These are phyloP conservation scores for Diceros bicornis DNA, from an alignment of 2,797 vertebrate species.

Conservation along the genomic window DNA sequence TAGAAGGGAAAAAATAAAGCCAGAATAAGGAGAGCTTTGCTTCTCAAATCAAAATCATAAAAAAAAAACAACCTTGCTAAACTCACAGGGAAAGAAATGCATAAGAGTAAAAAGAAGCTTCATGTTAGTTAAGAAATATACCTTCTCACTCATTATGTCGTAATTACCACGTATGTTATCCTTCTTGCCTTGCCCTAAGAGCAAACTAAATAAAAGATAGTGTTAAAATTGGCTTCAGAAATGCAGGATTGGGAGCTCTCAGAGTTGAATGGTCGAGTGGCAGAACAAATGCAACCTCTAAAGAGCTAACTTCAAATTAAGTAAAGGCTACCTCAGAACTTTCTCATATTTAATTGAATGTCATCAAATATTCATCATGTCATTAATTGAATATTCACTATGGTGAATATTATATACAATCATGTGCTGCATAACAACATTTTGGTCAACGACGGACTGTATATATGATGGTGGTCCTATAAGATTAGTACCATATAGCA, in stretches of 20 bases:
- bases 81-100: neutral
- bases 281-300: neutral
- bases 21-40: neutral
- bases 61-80: neutral
- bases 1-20: neutral
- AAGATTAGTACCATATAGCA: no score
- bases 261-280: neutral
- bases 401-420: neutral
- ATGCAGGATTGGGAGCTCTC: neutral
- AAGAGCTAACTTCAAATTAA: constrained; percentile 31
- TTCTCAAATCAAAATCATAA: neutral
- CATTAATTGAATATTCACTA: no score
- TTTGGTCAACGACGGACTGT: no score
- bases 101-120: neutral
- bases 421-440: no score
- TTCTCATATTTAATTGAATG: neutral
- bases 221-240: neutral
- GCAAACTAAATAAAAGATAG: neutral
- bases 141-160: neutral
- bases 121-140: neutral
- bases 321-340: neutral
- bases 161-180: neutral
- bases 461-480: no score
- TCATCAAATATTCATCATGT: neutral
- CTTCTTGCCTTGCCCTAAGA: neutral